Base-by-base conservation (phyloP, 2,113 vertebrate genomes). In the Syngnathus scovelli region DNA sequence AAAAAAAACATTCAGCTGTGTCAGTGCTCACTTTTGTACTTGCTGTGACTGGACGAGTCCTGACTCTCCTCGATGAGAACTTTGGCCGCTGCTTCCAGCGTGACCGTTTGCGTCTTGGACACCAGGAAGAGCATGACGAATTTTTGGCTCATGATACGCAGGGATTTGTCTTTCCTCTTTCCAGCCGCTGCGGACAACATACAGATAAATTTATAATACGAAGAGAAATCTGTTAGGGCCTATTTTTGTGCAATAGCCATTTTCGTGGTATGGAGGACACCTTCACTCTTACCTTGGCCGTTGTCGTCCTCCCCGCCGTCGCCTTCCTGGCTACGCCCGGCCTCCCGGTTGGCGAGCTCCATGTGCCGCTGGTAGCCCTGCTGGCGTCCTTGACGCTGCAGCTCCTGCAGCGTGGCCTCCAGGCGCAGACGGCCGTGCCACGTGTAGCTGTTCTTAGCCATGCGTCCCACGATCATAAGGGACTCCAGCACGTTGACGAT, bases 61-160 rank as follows among this genome's bases (percentile, higher is more conserved):
- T 93, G 94, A 11, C 92, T 93, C 77, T 96, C 94, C 82, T 97
- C 94, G 72, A 98, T 98, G 67, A 96, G 86, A 80, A 96, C 93
- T 81, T 94, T 95, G 52, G 96, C 96, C 4, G 96, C 96, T 0
- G 93, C 81, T 43, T 95, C 96, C 72, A 98, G 88, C 38, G 93
- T 95, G 27, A 98, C 93, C 1, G 90, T 93, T 86, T 93, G 93
- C 43, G 94, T 94, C 84, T 92, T 93, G 70, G 95, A 96, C 77
- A 95, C 95, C 66, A 98, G 93, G 90, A 98, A 97, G 43, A 98
- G 90, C 94, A 94, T 98, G 86, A 98, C 95, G 76, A 98, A 98
- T 85, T 96, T 98, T 87, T 97, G 94, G 87, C 95, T 98, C 95
- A 98, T 96, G 81, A 96, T 95, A 70, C 94, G 90, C 78, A 98